Evolutionary conservation across 2,797 vertebrate genomes (phyloP).

Genomic region (Brachyrhaphis roseni): DNA sequence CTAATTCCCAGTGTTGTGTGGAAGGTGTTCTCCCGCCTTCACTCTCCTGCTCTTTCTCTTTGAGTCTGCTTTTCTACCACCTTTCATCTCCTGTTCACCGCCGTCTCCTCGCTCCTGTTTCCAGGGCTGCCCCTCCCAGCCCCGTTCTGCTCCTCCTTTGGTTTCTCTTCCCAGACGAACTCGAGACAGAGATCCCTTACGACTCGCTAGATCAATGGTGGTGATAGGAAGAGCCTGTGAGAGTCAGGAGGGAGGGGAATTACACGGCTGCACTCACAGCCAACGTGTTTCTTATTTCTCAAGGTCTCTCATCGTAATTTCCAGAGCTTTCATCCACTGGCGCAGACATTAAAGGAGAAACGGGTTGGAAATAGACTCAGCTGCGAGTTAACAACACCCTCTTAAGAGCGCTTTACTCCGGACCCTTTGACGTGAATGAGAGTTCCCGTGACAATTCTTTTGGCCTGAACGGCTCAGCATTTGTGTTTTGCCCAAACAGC

Average conservation of each 20-base stretch:
- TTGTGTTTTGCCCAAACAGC: slow-evolving; percentile 21
- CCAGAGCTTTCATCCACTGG: slow-evolving; percentile 60
- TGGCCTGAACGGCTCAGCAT: neutral
- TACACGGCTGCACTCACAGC: slow-evolving; percentile 53
- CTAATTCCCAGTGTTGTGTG: neutral
- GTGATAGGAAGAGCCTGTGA: slow-evolving; percentile 65
- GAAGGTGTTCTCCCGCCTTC: neutral
- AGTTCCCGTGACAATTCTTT: slow-evolving; percentile 10
- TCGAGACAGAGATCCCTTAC: slow-evolving; percentile 59
- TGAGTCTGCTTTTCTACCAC: slow-evolving; percentile 25
- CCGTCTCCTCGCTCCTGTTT: neutral
- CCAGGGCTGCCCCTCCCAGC: neutral
- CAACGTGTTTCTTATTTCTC: slow-evolving; percentile 59
- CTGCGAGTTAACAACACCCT: slow-evolving; percentile 47
- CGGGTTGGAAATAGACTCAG: slow-evolving; percentile 25
- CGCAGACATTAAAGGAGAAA: slow-evolving; percentile 54
- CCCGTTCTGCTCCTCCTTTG: slow-evolving; percentile 33
- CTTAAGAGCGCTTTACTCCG: slow-evolving; percentile 45
- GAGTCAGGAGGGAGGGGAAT: slow-evolving; percentile 70
- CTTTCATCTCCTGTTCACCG: slow-evolving; percentile 48
- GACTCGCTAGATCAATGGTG: slow-evolving; percentile 69
- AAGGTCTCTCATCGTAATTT: slow-evolving; percentile 67
- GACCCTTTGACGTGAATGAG: slow-evolving; percentile 8
- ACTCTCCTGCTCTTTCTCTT: slow-evolving; percentile 8
- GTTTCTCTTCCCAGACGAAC: slow-evolving; percentile 66